phyloP scores from a whole-genome alignment of 2,797 vertebrate species.

The Hoplostethus atlanticus region DNA sequence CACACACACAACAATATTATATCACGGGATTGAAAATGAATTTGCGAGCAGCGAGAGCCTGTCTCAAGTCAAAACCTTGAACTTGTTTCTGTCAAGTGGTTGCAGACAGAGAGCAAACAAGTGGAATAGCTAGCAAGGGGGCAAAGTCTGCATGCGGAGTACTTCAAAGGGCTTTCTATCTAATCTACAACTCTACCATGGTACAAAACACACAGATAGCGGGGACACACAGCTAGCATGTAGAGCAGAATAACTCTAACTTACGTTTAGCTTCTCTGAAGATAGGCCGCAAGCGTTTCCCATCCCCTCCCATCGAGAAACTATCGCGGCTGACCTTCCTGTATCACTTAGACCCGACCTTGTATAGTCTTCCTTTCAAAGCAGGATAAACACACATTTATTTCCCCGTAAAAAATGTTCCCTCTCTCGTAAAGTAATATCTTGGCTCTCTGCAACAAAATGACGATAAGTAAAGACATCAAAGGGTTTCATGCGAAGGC shows the following conservation, averaged over 20 bases:
- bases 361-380: neutral
- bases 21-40: constrained; percentile 18
- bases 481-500: constrained; percentile 10
- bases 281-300: constrained; percentile 1
- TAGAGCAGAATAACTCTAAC: constrained; percentile 25
- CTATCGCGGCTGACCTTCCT: neutral
- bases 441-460: neutral
- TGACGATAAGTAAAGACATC: neutral
- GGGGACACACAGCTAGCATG: constrained; percentile 25
- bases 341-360: neutral
- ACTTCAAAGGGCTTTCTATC: constrained; percentile 84
- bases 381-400: neutral
- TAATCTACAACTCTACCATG: constrained; percentile 80
- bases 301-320: constrained; percentile 6
- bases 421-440: constrained; percentile 12
- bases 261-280: neutral
- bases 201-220: constrained; percentile 74
- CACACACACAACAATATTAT: neutral
- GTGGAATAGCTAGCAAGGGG: constrained; percentile 62
- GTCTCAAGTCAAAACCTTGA: constrained; percentile 43
- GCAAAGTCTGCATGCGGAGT: constrained; percentile 82
- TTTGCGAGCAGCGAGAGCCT: neutral
- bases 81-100: constrained; percentile 43
- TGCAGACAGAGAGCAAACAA: constrained; percentile 79
- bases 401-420: neutral